Evolutionary conservation across 2,797 vertebrate genomes (phyloP).

Genomic region (Gallirallus australis): DNA sequence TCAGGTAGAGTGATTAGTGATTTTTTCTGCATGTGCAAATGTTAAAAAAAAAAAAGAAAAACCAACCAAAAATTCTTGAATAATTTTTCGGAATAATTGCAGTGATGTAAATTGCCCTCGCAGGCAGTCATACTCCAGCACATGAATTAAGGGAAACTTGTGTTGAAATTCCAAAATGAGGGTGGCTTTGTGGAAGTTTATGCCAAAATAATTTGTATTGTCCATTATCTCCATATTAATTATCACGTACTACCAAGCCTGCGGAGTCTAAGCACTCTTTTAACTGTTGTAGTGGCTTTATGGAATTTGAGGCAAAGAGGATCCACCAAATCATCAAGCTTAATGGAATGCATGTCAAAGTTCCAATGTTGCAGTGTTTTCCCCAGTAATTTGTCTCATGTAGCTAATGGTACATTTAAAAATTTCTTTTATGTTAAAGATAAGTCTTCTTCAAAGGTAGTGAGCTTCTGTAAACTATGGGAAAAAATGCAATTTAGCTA

Average conservation of each 20-base stretch:
- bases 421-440: not conserved
- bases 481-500: not conserved
- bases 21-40: not conserved
- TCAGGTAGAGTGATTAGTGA: not conserved
- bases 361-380: not conserved
- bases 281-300: not conserved
- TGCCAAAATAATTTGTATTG: not conserved
- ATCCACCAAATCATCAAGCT: not conserved
- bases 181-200: not conserved
- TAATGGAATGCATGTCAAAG: not conserved
- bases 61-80: too few species aligned
- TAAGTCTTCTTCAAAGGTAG: not conserved
- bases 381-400: not conserved
- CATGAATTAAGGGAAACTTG: not conserved
- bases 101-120: not conserved
- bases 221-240: not conserved
- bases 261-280: not conserved
- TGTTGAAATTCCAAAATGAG: not conserved
- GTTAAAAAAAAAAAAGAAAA: not conserved
- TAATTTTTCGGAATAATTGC: not conserved
- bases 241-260: not conserved
- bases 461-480: not conserved
- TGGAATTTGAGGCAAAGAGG: not conserved
- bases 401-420: not conserved
- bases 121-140: not conserved